phyloP scores from a whole-genome alignment of 2,113 vertebrate genomes.

The Archocentrus centrarchus region DNA sequence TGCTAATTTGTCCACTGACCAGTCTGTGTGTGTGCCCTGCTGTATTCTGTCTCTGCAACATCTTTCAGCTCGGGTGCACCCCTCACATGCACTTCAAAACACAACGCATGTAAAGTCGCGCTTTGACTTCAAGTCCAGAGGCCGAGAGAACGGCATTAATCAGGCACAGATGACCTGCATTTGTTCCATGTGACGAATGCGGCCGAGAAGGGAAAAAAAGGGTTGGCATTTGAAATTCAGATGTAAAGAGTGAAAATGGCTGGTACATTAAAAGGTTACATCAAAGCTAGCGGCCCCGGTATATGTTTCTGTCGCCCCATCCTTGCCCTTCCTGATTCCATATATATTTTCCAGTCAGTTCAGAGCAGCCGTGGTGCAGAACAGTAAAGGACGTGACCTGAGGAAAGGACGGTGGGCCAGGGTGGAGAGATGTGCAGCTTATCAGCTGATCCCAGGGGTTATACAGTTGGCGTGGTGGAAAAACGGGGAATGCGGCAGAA shows the following conservation, averaged over 20 bases:
- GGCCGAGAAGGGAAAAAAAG: neutral
- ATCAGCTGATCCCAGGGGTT: constrained; percentile 59
- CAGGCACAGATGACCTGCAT: constrained; percentile 50
- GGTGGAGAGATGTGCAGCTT: constrained; percentile 32
- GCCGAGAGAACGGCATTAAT: constrained; percentile 52
- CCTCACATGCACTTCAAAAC: constrained; percentile 32
- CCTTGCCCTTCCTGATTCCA: neutral
- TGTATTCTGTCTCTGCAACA: constrained; percentile 15
- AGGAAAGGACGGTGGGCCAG: constrained; percentile 46
- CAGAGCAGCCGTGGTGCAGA: constrained; percentile 1
- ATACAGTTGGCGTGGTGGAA: constrained; percentile 39
- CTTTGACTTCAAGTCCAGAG: constrained; percentile 23
- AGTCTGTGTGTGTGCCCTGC: neutral
- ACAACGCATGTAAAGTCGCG: constrained; percentile 8
- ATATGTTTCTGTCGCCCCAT: neutral
- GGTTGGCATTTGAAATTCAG: constrained; percentile 48
- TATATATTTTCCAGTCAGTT: constrained; percentile 12
- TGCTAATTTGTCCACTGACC: neutral
- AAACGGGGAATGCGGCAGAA: constrained; percentile 47
- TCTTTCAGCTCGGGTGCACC: constrained; percentile 42
- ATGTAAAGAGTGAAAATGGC: constrained; percentile 15
- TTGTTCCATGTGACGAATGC: constrained; percentile 26
- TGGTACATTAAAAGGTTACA: constrained; percentile 27
- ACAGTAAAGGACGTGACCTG: constrained; percentile 34
- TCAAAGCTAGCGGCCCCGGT: constrained; percentile 16